A percentile compares a stretch with the other conserved stretches of the same genome.
These are phyloP conservation scores for Ormia ochracea DNA, from an alignment of 2,888 invertebrate genomes.

Conservation along the genomic window DNA sequence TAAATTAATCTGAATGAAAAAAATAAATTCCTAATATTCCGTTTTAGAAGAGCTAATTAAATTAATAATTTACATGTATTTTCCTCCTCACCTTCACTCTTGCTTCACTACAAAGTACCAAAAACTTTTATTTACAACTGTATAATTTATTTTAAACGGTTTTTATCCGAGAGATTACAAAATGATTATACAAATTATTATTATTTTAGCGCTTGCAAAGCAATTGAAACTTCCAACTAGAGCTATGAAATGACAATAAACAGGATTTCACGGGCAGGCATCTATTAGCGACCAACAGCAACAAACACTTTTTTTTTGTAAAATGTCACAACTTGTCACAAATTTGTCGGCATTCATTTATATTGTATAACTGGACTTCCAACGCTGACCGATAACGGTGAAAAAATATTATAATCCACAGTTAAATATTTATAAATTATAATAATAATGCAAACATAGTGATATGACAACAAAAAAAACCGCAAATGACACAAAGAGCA, in stretches of 20 bases:
- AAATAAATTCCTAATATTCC: slow-evolving; percentile 2
- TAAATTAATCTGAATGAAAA: neutral
- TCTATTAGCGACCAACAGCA: neutral
- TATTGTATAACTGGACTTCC: neutral
- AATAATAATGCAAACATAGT: slow-evolving; percentile 47
- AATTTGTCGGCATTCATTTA: no score
- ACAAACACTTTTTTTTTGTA: neutral
- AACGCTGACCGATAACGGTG: slow-evolving; percentile 4
- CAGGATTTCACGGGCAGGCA: neutral
- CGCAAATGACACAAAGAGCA: slow-evolving; percentile 43
- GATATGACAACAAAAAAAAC: slow-evolving; percentile 49
- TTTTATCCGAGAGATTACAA: neutral
- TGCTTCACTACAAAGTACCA: neutral
- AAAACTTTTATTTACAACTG: neutral
- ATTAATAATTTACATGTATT: slow-evolving; percentile 36
- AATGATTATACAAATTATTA: neutral
- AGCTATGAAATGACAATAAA: neutral
- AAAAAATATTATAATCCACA: slow-evolving; percentile 40
- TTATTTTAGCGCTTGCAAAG: neutral
- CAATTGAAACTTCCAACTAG: neutral
- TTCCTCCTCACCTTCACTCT: neutral
- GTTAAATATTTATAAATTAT: slow-evolving; percentile 32
- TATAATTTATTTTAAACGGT: neutral
- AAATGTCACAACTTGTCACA: no score
- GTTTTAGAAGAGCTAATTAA: slow-evolving; percentile 20